Percentiles rank a stretch among this genome's conserved stretches.
These are phyloP conservation scores for Salminus brasiliensis DNA, from an alignment of 2,113 vertebrate genomes.

Conservation along the genomic window DNA sequence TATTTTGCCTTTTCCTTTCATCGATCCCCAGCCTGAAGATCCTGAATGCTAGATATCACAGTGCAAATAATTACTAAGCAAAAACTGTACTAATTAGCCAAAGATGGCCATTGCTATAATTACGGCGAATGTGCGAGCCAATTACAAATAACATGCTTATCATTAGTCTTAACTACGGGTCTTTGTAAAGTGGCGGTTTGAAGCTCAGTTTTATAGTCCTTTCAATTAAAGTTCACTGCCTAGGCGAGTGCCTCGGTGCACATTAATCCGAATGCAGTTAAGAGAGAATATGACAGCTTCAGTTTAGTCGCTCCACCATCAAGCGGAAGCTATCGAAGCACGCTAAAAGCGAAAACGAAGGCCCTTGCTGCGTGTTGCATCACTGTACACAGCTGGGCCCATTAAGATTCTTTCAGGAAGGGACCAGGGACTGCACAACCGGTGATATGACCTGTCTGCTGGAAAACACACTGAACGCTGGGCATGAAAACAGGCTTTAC, in stretches of 20 bases:
- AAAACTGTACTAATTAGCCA: too few species aligned
- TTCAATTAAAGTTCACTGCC: background rate
- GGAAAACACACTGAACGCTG: conserved; percentile 19
- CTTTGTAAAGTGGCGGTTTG: background rate
- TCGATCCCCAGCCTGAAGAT: too few species aligned
- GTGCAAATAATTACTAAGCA: too few species aligned
- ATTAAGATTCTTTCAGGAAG: background rate
- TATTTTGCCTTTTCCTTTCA: too few species aligned
- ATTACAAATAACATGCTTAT: background rate
- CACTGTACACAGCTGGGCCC: conserved; percentile 59
- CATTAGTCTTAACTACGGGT: background rate
- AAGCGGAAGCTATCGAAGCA: conserved; percentile 26
- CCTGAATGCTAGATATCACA: too few species aligned
- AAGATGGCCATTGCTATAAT: background rate
- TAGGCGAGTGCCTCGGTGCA: background rate
- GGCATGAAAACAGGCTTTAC: background rate
- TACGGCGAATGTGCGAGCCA: background rate
- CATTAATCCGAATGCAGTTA: background rate
- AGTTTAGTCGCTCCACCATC: background rate
- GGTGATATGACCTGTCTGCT: background rate
- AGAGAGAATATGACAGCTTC: background rate
- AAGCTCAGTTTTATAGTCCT: background rate
- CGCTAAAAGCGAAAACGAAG: conserved; percentile 64
- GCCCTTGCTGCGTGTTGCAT: conserved; percentile 71
- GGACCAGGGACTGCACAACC: background rate